Evolutionary conservation across 2,113 vertebrate species (phyloP), one percentile per base, ranked within the genome.

Genomic region (Nothocercus nigrocapillus): DNA sequence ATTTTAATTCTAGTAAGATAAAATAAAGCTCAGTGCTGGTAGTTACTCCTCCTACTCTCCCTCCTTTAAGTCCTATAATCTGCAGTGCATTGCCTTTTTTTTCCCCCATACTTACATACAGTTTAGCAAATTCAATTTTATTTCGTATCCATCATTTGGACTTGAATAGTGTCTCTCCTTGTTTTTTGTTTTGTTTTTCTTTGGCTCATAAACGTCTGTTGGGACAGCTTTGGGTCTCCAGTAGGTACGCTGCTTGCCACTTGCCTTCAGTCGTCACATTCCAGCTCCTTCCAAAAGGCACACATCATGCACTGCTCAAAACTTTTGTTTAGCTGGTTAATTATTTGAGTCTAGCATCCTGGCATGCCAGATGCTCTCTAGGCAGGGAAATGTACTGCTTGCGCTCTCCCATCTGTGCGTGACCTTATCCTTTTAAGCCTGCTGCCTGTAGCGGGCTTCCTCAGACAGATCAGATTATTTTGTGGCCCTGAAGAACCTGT

Each of bases 301-400:
- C 47, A 56, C 22, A 83, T 84, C 81, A 74, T 63, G 47, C 0
- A 7, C 72, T 85, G 44, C 93, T 86, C 83, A 83, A 73, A 92
- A 83, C 28, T 88, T 95, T 88, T 7, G 4, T 94, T 95, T 76
- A 76, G 47, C 68, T 91, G 72, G 58, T 91, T 93, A 95, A 84
- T 75, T 87, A 85, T 68, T 84, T 82, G 80, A 88, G 30, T 85
- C 44, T 51, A 94, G 40, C 59, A 90, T 88, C 93, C 92, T 83
- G n/a, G 61, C 81, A 18, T 73, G 64, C 90, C 95, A 91, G 84
- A 91, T 92, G 95, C 68, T 95, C 40, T 80, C 58, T 64, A 85
- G 76, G 34, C 61, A 82, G 79, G 74, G 32, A 86, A 94, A 79
- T 64, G 47, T 62, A 72, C 93, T 82, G 72, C 67, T 90, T 88